Conservation (phyloP, 2,888 invertebrate species). For the Cacoxenus indagator region DNA sequence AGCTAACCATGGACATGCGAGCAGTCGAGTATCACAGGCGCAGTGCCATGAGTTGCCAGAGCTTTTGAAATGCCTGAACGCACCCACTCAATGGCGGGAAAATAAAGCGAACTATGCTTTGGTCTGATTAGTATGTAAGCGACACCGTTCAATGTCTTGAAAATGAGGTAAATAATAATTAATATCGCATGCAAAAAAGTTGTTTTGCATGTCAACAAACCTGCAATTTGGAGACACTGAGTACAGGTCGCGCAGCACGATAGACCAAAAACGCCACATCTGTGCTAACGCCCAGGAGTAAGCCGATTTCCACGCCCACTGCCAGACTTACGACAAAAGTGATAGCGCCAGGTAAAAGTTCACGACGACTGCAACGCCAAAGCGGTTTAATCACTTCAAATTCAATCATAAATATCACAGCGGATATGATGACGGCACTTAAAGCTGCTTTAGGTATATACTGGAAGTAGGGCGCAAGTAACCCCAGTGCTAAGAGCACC, state of each 20-base stretch:
- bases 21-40: slow-evolving; percentile 87
- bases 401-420: slow-evolving; percentile 95
- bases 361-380: slow-evolving; percentile 86
- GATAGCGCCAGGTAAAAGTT: slow-evolving; percentile 84
- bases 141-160: slow-evolving; percentile 78
- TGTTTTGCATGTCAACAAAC: slow-evolving; percentile 66
- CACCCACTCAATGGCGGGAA: slow-evolving; percentile 87
- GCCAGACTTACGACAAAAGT: slow-evolving; percentile 87
- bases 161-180: slow-evolving; percentile 38
- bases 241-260: slow-evolving; percentile 84
- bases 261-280: slow-evolving; percentile 84
- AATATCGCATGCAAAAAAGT: not conserved
- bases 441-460: slow-evolving; percentile 91
- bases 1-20: slow-evolving; percentile 79
- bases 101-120: slow-evolving; percentile 82
- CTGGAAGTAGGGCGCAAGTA: slow-evolving; percentile 90
- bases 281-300: slow-evolving; percentile 84
- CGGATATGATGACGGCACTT: slow-evolving; percentile 93
- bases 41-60: slow-evolving; percentile 77
- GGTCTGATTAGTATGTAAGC: slow-evolving; percentile 84
- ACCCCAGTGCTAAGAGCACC: slow-evolving; percentile 85
- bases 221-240: slow-evolving; percentile 80
- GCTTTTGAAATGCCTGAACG: slow-evolving; percentile 83
- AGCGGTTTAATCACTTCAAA: slow-evolving; percentile 88
- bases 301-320: slow-evolving; percentile 89